Evolutionary conservation across 1,140 invertebrate genomes (phyloP).

Genomic region (Drosophila arawakana): DNA sequence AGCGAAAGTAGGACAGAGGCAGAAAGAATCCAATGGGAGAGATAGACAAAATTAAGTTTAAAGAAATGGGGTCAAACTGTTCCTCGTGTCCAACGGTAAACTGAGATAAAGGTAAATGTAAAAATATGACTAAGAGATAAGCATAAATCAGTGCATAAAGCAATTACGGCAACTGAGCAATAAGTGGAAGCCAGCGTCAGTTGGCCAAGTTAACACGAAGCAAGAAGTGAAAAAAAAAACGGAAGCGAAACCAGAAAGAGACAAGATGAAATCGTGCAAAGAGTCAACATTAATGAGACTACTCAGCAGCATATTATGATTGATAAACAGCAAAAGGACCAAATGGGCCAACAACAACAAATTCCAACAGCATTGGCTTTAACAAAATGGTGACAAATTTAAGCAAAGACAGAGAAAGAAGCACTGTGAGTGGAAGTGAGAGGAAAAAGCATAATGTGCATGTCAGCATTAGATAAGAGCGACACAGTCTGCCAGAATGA

Average conservation of each 20-base stretch:
- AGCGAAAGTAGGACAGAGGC: too few relatives aligned
- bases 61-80: constrained; percentile 71
- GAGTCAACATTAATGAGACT: constrained; percentile 70
- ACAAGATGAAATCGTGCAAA: constrained; percentile 46
- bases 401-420: constrained; percentile 3
- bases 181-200: constrained; percentile 27
- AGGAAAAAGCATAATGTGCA: constrained; percentile 54
- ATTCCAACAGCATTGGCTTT: constrained; percentile 32
- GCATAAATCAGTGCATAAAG: constrained; percentile 77
- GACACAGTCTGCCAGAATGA: constrained; percentile 3
- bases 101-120: constrained; percentile 74
- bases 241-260: background rate
- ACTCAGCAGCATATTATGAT: constrained; percentile 72
- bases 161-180: constrained; percentile 62
- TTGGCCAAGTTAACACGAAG: constrained; percentile 11
- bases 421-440: background rate
- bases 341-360: constrained; percentile 21
- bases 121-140: constrained; percentile 78
- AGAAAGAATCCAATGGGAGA: background rate
- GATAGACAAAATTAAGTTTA: constrained; percentile 69
- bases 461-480: constrained; percentile 71
- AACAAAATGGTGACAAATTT: constrained; percentile 76
- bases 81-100: constrained; percentile 11
- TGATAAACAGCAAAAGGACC: constrained; percentile 57
- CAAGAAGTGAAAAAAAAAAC: background rate